Percentiles rank a stretch among this genome's conserved stretches.
phyloP scores from a whole-genome alignment of 2,888 invertebrate genomes.

The Rhagonycha fulva region DNA sequence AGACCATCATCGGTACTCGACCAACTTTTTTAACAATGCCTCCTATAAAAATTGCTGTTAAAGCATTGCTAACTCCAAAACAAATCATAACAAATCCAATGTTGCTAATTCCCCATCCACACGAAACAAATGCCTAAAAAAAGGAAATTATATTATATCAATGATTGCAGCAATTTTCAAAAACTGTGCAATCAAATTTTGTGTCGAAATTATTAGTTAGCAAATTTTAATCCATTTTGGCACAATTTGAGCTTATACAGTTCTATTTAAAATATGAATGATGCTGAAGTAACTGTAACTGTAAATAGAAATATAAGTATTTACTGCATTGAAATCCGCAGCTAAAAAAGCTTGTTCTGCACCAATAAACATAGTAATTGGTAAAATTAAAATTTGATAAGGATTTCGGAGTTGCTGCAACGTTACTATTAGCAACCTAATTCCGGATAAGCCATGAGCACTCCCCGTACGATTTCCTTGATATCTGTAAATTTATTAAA shows the following conservation, averaged over 20 bases:
- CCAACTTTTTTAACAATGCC: constrained; percentile 79
- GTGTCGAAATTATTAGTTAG: too few relatives aligned
- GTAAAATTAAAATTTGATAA: constrained; percentile 82
- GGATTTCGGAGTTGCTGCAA: constrained; percentile 75
- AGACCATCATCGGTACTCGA: constrained; percentile 75
- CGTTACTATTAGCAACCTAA: constrained; percentile 75
- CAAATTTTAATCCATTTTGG: background rate
- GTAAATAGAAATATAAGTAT: constrained; percentile 32
- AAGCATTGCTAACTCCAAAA: constrained; percentile 85
- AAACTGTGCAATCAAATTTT: too few relatives aligned
- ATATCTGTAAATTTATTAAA: constrained; percentile 55
- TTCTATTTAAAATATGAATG: background rate
- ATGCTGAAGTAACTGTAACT: background rate
- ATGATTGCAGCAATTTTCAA: background rate
- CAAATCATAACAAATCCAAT: constrained; percentile 95
- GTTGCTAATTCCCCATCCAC: constrained; percentile 86
- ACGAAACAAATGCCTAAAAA: constrained; percentile 79
- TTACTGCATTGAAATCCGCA: constrained; percentile 80
- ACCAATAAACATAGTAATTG: constrained; percentile 92
- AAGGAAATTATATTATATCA: background rate
- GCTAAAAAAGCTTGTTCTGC: constrained; percentile 92
- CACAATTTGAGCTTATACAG: too few relatives aligned
- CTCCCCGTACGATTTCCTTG: constrained; percentile 62
- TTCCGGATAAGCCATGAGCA: constrained; percentile 66
- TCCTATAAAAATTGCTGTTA: constrained; percentile 84